Base-by-base conservation (phyloP, 2,113 vertebrate genomes). In the Mormyrus lacerda region DNA sequence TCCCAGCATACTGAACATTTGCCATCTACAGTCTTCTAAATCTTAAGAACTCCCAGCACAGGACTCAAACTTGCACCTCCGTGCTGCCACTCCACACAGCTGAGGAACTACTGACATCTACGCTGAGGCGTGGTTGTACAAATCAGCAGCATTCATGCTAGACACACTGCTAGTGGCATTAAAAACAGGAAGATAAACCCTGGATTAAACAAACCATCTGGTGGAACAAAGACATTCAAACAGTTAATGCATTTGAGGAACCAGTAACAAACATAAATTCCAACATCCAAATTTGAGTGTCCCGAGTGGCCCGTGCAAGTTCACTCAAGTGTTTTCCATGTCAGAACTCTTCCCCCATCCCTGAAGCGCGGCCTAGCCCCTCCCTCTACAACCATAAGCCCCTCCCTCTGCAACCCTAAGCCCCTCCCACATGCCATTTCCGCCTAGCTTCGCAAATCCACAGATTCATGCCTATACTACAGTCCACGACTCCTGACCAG, bases 381-480 rank as follows among this genome's bases (percentile, higher is more conserved):
- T 84, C 19, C 19, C 79, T 17, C 35, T 76, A 50, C 15, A 42
- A n/a, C 88, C 42, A 3, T 27, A 6, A 50, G 24, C 27, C 88
- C 45, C 31, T 31, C 65, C n/a, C 55, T 2, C 39, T 17, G 76
- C 17, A 87, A 39, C 19, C 47, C n/a, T 69, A 27, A 24, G 2
- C 2, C 27, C 27, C 27, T 39, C 48, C 27, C 42, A 53, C 24
- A 45, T 55, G 45, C 31, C 76, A 89, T 89, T 89, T n/a, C 90
- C 89, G 91, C 91, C 90, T 89, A 89, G 83, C 89, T 92, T 89
- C 87, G 35, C 82, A 91, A 44, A 73, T 90, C 90, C 45, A 86
- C 27, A 24, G 85, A 90, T 91, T 91, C 50, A 50, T 53, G 48
- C 73, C 73, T 93, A 90, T 90, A 91, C 92, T 92, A 84, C 2